Evolutionary conservation across 2,888 invertebrate species (phyloP).

Genomic region (Sarcophaga subvicina): DNA sequence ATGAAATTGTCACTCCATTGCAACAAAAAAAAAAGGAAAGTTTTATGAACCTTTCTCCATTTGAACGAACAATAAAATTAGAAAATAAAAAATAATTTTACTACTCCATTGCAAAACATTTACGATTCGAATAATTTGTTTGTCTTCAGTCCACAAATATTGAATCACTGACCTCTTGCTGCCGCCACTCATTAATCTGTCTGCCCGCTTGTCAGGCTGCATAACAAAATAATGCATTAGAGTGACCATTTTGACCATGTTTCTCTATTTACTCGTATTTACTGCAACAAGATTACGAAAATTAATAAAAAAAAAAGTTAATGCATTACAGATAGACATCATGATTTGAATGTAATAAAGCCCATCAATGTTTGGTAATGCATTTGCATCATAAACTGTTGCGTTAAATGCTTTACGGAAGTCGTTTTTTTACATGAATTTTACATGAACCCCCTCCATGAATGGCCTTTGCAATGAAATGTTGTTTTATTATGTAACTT

Average conservation of each 20-base stretch:
- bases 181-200: slow-evolving; percentile 63
- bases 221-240: not conserved
- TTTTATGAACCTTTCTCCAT: not conserved
- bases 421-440: slow-evolving; percentile 4
- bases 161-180: too few relatives aligned
- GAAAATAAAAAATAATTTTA: not conserved
- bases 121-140: not conserved
- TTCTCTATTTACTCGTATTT: too few relatives aligned
- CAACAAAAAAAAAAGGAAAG: not conserved
- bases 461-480: slow-evolving; percentile 7
- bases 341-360: slow-evolving; percentile 40
- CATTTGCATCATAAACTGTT: slow-evolving; percentile 19
- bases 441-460: not conserved
- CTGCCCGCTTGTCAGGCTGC: not conserved
- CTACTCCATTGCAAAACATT: not conserved
- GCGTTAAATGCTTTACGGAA: slow-evolving; percentile 1
- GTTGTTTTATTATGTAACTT: slow-evolving; percentile 35
- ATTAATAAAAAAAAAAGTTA: too few relatives aligned
- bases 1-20: not conserved
- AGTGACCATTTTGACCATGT: too few relatives aligned
- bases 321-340: not conserved
- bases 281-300: too few relatives aligned
- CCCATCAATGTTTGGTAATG: slow-evolving; percentile 26
- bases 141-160: not conserved
- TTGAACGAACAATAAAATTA: not conserved